A percentile compares a stretch with the other conserved stretches of the same genome.
Conservation (phyloP, 2,113 vertebrate genomes). For the Cepphus grylle region DNA sequence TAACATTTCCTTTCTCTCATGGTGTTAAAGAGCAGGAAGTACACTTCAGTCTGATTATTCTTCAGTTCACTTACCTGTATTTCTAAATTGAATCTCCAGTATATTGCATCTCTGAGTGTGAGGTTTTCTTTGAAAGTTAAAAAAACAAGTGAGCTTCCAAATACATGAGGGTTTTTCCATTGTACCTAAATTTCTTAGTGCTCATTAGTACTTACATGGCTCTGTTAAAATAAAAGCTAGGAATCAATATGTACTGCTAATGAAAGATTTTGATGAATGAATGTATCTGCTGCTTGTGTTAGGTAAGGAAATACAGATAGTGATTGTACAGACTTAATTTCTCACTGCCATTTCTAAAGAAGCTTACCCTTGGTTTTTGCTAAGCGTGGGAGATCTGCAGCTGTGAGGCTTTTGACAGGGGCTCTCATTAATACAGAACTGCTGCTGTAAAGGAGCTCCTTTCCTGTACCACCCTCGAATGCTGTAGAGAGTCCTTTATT, state of each 20-base stretch:
- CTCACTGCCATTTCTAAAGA: neutral
- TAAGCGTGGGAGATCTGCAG: neutral
- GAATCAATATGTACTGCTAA: neutral
- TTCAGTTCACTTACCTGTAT: neutral
- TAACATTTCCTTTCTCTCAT: neutral
- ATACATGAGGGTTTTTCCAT: neutral
- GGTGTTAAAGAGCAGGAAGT: neutral
- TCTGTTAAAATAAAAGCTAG: neutral
- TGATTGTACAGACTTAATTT: neutral
- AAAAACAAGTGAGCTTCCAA: neutral
- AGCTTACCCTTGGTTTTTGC: neutral
- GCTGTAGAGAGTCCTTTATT: neutral
- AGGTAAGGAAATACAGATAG: neutral
- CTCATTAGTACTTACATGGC: neutral
- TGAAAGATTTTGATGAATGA: neutral
- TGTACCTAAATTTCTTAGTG: neutral
- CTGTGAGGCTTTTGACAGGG: neutral
- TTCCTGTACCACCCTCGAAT: neutral
- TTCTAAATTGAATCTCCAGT: neutral
- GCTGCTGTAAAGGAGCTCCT: neutral
- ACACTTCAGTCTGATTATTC: neutral
- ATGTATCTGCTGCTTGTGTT: neutral
- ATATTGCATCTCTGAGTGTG: neutral
- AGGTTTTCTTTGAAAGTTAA: neutral
- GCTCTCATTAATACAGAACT: neutral